Evolutionary conservation across 2,797 vertebrate species (phyloP), one percentile per base, ranked within the genome.

Genomic region (Trachops cirrhosus): DNA sequence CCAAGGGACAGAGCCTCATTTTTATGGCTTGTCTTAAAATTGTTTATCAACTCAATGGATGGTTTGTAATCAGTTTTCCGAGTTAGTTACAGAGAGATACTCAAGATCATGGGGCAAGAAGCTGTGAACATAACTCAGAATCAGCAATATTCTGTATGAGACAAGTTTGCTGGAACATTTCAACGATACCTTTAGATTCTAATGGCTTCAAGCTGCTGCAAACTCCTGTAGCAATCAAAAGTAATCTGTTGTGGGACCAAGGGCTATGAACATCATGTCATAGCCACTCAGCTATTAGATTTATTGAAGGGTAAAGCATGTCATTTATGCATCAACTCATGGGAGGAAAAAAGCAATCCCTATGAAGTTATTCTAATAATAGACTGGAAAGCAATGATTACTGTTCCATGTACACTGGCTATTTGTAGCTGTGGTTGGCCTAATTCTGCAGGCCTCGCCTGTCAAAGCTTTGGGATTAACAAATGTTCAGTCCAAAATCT

Each of bases 361-460:
- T 98, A 97, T 97, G 98, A 98, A 98, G 98, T 98, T 98, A 98
- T 98, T 98, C 97, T 98, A 98, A 98, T 98, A 98, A 98, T 98
- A 98, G 98, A 98, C 97, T 98, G 97, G 97, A 98, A 98, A 98
- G 97, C 97, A 98, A 98, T 98, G 98, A 98, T 98, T 98, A 98
- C 98, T 86, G 52, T 98, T 98, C 98, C 97, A 98, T 98, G 98
- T 98, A 98, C 97, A 98, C 95, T 95, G 97, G 97, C 96, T 98
- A 98, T 98, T 98, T 98, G 98, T 96, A 98, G 97, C 96, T 96
- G 95, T 97, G 97, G 97, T 96, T 98, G 98, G 98, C 97, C 98
- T 98, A 98, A 98, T 98, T 98, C 97, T 97, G 93, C 94, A 92
- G 95, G 94, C 94, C 95, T 96, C 41, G 74, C 97, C 97, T 98